Evolutionary conservation across 2,797 vertebrate species (phyloP).

Genomic region (Ceyx erithaca): DNA sequence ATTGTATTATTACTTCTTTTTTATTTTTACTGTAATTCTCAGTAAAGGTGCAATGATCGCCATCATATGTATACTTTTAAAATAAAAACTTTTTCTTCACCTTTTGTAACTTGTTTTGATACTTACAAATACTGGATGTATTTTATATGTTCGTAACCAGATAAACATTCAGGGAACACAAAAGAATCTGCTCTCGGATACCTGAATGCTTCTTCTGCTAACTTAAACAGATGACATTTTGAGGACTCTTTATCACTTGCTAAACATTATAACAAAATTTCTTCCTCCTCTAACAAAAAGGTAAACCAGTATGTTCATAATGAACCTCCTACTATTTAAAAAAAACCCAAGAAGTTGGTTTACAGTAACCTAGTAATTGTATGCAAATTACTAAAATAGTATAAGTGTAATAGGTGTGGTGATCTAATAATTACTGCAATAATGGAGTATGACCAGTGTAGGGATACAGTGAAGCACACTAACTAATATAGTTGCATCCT

Average conservation of each 20-base stretch:
- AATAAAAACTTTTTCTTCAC: not conserved
- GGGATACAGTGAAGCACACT: not conserved
- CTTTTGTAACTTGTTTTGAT: not conserved
- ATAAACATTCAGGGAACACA: not conserved
- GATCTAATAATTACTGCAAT: not conserved
- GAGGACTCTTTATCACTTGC: not conserved
- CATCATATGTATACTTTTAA: not conserved
- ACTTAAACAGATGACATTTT: not conserved
- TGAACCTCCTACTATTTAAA: not conserved
- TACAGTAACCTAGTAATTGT: not conserved
- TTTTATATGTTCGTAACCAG: not conserved
- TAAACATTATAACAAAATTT: not conserved
- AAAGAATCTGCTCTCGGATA: not conserved
- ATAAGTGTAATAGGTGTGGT: not conserved
- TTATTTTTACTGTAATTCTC: not conserved
- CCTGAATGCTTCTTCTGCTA: not conserved
- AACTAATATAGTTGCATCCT: not conserved
- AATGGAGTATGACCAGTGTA: not conserved
- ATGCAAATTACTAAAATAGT: not conserved
- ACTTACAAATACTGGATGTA: not conserved
- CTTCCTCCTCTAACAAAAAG: not conserved
- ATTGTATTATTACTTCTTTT: not conserved
- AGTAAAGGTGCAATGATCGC: not conserved
- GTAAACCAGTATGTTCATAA: not conserved
- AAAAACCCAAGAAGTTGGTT: not conserved